phyloP scores from a whole-genome alignment of 2,113 vertebrate genomes.

The Pelodiscus sinensis region DNA sequence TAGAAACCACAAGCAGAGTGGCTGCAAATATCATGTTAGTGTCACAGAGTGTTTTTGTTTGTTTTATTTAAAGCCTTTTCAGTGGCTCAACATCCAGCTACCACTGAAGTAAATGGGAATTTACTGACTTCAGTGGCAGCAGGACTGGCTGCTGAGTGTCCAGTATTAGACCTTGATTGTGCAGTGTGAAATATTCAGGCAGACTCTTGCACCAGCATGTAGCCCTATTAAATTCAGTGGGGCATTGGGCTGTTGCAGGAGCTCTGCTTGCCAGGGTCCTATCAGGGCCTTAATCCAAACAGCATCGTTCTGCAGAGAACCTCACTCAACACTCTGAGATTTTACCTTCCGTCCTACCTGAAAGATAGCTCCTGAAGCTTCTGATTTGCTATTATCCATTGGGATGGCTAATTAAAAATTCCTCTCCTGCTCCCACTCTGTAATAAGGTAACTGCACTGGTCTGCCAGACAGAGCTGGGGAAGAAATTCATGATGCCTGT shows the following conservation, averaged over 20 bases:
- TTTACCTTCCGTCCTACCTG: not conserved
- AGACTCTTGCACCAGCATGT: not conserved
- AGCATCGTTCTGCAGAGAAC: not conserved
- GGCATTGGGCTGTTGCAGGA: not conserved
- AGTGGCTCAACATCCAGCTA: conserved; percentile 1
- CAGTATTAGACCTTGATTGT: not conserved
- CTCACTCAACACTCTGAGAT: not conserved
- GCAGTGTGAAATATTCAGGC: not conserved
- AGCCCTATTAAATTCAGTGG: not conserved
- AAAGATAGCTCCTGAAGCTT: conserved; percentile 1
- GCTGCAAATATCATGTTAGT: rapidly evolving
- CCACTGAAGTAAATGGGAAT: not conserved
- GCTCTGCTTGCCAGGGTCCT: not conserved
- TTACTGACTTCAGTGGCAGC: not conserved
- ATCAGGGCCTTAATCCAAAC: not conserved
- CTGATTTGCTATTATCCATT: not conserved
- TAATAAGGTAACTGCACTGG: conserved; percentile 13
- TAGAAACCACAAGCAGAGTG: not conserved
- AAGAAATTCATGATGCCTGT: conserved; percentile 18
- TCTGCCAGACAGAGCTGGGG: conserved; percentile 22
- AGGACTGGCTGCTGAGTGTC: not conserved
- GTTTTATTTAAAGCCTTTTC: not conserved
- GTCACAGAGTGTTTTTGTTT: not conserved
- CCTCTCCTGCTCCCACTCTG: not conserved
- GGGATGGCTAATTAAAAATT: conserved; percentile 21